Conservation (phyloP, 1,140 invertebrate genomes). For the Diplogasteroides magnus region DNA sequence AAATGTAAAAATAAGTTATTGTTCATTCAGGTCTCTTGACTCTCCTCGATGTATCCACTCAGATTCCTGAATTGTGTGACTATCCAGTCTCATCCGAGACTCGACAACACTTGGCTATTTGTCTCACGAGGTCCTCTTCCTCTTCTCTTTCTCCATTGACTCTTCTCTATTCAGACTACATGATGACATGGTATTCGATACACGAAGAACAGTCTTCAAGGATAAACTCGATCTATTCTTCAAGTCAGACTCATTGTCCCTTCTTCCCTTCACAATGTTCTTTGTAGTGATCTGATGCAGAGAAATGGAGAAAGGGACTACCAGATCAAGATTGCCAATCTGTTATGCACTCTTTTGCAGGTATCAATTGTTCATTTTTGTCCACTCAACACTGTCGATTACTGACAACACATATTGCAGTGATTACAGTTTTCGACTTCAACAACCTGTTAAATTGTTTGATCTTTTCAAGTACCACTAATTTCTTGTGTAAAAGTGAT, state of each 20-base stretch:
- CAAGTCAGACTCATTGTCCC: constrained; percentile 57
- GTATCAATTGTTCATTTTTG: too few relatives aligned
- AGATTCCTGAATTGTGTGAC: constrained; percentile 57
- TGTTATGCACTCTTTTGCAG: constrained; percentile 80
- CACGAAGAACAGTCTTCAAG: constrained; percentile 57
- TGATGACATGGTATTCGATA: constrained; percentile 60
- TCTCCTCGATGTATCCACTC: constrained; percentile 58
- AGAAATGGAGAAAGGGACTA: constrained; percentile 36
- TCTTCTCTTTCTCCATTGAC: not conserved
- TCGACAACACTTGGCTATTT: constrained; percentile 59
- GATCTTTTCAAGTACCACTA: too few relatives aligned
- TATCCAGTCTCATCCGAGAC: constrained; percentile 57
- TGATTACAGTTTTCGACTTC: too few relatives aligned
- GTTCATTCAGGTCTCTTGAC: constrained; percentile 55
- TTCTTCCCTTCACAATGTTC: too few relatives aligned
- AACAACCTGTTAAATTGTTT: too few relatives aligned
- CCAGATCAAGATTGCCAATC: constrained; percentile 68
- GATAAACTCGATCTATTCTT: constrained; percentile 58
- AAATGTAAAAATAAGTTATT: constrained; percentile 3
- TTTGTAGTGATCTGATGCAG: constrained; percentile 18
- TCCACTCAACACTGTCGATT: too few relatives aligned
- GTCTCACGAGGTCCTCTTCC: constrained; percentile 42
- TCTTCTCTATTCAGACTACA: constrained; percentile 52
- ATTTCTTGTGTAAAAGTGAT: too few relatives aligned
- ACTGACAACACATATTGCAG: too few relatives aligned